A percentile compares a stretch with the other conserved stretches of the same genome.
Evolutionary conservation across 2,888 invertebrate species (phyloP).

Genomic region (Hypomecis punctinalis): DNA sequence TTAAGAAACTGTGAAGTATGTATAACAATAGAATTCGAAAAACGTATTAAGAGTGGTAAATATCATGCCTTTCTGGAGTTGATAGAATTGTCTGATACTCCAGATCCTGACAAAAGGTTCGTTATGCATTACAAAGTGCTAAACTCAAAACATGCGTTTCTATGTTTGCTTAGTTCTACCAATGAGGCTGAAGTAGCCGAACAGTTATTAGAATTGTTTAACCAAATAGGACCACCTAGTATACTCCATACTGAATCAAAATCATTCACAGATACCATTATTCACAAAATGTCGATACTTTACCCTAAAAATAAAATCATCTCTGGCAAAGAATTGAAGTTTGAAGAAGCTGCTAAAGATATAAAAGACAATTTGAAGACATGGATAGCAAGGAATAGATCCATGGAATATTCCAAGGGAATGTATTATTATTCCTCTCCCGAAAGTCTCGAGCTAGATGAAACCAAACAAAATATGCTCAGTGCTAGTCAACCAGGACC

Average conservation of each 20-base stretch:
- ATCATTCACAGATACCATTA: background rate
- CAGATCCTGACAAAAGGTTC: background rate
- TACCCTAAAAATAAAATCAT: slow-evolving; percentile 1
- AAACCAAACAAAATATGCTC: background rate
- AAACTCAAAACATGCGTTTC: background rate
- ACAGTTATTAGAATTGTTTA: background rate
- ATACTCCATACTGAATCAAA: background rate
- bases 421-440: background rate
- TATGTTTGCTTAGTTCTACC: background rate
- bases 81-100: slow-evolving; percentile 10
- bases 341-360: background rate
- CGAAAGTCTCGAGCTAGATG: background rate
- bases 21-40: background rate
- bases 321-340: background rate
- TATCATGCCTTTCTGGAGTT: background rate
- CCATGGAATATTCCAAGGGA: background rate
- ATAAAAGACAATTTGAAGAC: background rate
- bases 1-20: background rate
- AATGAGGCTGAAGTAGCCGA: background rate
- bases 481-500: background rate
- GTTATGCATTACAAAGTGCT: slow-evolving; percentile 5
- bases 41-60: background rate
- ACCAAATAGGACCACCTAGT: background rate
- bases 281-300: background rate
- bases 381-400: background rate